Evolutionary conservation across 2,113 vertebrate genomes (phyloP).

Genomic region (Malurus melanocephalus): DNA sequence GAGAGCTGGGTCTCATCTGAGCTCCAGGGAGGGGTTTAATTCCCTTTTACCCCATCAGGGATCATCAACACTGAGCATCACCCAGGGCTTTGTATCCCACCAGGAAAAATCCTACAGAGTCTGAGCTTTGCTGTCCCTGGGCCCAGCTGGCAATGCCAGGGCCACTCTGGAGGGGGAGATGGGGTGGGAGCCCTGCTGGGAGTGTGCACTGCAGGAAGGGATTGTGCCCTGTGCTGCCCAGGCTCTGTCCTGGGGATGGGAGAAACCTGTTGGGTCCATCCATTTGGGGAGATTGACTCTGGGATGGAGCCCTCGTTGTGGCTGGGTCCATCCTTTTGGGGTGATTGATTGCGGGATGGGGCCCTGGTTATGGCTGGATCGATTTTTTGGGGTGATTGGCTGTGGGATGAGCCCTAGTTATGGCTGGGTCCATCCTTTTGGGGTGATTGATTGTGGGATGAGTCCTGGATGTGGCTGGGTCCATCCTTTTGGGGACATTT

Average conservation of each 20-base stretch:
- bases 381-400: too few relatives aligned
- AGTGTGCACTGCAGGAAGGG: neutral
- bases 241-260: neutral
- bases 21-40: neutral
- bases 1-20: neutral
- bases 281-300: neutral
- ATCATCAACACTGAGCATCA: rapidly evolving
- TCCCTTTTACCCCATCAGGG: rapidly evolving
- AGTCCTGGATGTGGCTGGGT: too few relatives aligned
- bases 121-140: neutral
- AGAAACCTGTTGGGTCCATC: neutral
- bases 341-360: too few relatives aligned
- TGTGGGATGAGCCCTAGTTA: too few relatives aligned
- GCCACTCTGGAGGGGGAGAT: neutral
- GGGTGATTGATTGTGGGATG: too few relatives aligned
- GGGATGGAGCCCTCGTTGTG: neutral
- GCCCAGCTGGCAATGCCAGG: neutral
- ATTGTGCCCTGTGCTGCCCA: neutral
- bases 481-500: too few relatives aligned
- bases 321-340: too few relatives aligned
- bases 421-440: too few relatives aligned
- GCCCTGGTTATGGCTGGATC: too few relatives aligned
- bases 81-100: neutral
- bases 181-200: neutral
- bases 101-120: neutral